Evolutionary conservation across 2,797 vertebrate genomes (phyloP), one percentile per base, ranked within the genome.

Genomic region (Urosaurus nigricauda): DNA sequence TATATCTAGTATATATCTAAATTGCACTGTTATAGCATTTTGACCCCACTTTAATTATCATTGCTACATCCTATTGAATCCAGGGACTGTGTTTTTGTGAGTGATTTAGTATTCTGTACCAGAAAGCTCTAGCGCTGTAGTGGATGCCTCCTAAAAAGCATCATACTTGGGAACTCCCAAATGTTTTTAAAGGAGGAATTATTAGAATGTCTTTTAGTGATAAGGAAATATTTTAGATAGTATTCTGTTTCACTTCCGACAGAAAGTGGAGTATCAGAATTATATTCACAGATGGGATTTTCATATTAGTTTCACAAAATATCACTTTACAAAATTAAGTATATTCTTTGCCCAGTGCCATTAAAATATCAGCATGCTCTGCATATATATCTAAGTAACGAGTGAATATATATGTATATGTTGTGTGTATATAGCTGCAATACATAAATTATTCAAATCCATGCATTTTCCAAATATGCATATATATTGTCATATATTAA

Each of bases 171-270:
- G 26, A 43, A 79, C 14, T 70, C 19, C 16, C 35, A 84, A 16
- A 37, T 40, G 56, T 21, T 68, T 0, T 4, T 0, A 14, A 68
- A 7, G 53, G 73, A 37, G 9, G 83, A 32, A 63, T 19, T 0
- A 0, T 40, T 3, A n/a, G 19, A 35, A 68, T 43, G n/a, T 24
- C 21, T 71, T 56, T 85, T 79, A 71, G 26, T 60, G 12, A 37
- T 53, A 60, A 79, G 19, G 29, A 32, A 19, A 71, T 53, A 68
- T 51, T 80, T 73, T 37, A 58, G 63, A 79, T 40, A 32, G 7
- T 58, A 77, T 77, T 12, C 53, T 60, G 29, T 17, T 82, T 29
- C 3, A 58, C 40, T 80, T 71, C 71, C 35, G 26, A 19, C 17
- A 83, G 29, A 82, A 26, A 71, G 9, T 68, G 65, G 65, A 32